Percentiles rank a stretch among this genome's conserved stretches.
Conservation (phyloP, 1,140 invertebrate genomes). For the Trissolcus basalis region DNA sequence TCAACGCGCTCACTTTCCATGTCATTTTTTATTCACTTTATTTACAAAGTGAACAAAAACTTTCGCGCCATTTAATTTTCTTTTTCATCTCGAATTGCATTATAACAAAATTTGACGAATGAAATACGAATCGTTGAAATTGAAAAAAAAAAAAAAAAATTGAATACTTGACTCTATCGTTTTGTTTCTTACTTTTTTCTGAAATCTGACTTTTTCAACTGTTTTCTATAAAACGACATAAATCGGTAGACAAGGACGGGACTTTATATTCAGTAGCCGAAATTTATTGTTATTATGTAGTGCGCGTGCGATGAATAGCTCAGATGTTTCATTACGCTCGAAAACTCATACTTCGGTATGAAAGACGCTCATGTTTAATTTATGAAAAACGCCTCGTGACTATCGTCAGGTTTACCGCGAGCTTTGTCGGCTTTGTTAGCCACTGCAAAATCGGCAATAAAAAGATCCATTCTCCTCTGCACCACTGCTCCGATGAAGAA, state of each 20-base stretch:
- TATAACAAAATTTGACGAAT: too few relatives aligned
- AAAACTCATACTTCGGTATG: constrained; percentile 6
- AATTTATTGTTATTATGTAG: constrained; percentile 33
- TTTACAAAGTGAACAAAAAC: too few relatives aligned
- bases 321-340: constrained; percentile 4
- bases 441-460: constrained; percentile 8
- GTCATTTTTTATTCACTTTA: too few relatives aligned
- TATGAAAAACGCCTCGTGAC: constrained; percentile 28
- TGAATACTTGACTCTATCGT: too few relatives aligned
- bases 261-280: neutral
- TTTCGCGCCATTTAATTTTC: too few relatives aligned
- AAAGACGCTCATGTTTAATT: constrained; percentile 47
- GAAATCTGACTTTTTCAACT: too few relatives aligned
- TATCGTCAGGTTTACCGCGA: constrained; percentile 10
- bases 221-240: constrained; percentile 19
- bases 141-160: too few relatives aligned
- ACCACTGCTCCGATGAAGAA: constrained; percentile 13
- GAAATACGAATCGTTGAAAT: too few relatives aligned
- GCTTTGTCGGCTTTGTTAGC: constrained; percentile 11
- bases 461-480: constrained; percentile 8
- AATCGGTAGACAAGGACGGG: constrained; percentile 12
- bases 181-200: too few relatives aligned
- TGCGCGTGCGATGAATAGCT: constrained; percentile 17
- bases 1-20: too few relatives aligned
- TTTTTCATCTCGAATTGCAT: too few relatives aligned